Evolutionary conservation across 2,113 vertebrate species (phyloP).

Genomic region (Pandion haliaetus): DNA sequence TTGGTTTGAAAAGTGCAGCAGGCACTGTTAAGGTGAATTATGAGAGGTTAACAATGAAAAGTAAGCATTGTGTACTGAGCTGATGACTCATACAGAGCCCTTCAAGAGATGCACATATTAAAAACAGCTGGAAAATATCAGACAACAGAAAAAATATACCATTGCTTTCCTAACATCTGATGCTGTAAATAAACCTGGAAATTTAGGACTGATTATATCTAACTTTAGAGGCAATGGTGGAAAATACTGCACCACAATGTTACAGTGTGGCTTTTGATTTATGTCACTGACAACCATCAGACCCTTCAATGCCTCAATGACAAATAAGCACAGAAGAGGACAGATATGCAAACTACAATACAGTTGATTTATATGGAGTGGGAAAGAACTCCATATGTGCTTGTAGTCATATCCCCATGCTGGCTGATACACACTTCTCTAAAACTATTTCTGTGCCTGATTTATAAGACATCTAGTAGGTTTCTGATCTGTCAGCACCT

Average conservation of each 20-base stretch:
- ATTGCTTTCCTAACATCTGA: neutral
- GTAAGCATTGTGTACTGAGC: neutral
- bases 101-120: conserved; percentile 8
- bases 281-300: neutral
- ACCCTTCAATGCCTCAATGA: neutral
- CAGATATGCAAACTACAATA: neutral
- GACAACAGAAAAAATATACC: neutral
- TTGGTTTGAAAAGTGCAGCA: neutral
- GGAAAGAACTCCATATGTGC: neutral
- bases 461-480: neutral
- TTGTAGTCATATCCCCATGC: neutral
- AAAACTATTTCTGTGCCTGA: neutral
- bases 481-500: neutral
- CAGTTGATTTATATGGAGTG: neutral
- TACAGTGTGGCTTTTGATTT: neutral
- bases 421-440: neutral
- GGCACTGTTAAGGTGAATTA: conserved; percentile 14
- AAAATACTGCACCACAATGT: neutral
- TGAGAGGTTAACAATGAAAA: conserved; percentile 11
- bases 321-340: neutral
- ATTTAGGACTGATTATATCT: neutral
- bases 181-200: neutral
- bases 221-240: neutral
- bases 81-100: neutral
- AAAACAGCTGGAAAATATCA: conserved; percentile 47